Evolutionary conservation across 1,140 invertebrate genomes (phyloP).

Genomic region (Ditylenchus dipsaci): DNA sequence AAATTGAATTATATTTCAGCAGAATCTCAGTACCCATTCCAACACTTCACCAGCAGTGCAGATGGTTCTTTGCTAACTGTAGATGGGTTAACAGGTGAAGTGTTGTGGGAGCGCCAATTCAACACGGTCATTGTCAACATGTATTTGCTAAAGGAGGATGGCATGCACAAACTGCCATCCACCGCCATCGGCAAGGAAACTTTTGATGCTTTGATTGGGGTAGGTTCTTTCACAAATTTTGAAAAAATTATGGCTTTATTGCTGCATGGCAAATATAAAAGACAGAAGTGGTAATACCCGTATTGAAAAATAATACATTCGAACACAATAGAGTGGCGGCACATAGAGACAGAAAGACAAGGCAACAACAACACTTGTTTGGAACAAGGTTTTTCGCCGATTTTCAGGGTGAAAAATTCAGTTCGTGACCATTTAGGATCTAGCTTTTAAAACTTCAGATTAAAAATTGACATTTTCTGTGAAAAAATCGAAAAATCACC

Average conservation of each 20-base stretch:
- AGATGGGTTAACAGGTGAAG: constrained; percentile 69
- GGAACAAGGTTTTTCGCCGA: too few relatives aligned
- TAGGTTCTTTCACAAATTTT: constrained; percentile 9
- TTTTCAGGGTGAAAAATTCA: too few relatives aligned
- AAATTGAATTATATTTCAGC: too few relatives aligned
- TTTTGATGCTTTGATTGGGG: constrained; percentile 46
- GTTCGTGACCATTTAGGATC: too few relatives aligned
- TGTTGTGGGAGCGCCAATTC: constrained; percentile 80
- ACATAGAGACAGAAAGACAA: constrained; percentile 1
- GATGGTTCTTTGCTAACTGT: constrained; percentile 43
- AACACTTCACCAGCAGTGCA: constrained; percentile 31
- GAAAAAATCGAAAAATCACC: too few relatives aligned
- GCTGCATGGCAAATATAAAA: constrained; percentile 9
- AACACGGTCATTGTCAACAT: constrained; percentile 83
- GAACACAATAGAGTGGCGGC: constrained; percentile 5
- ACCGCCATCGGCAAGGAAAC: constrained; percentile 69
- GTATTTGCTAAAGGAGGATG: constrained; percentile 73
- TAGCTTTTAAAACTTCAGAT: too few relatives aligned
- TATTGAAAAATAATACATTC: neutral
- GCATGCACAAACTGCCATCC: constrained; percentile 79
- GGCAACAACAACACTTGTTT: too few relatives aligned
- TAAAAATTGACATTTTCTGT: too few relatives aligned
- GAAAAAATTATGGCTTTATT: neutral
- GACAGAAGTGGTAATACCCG: neutral
- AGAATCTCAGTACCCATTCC: constrained; percentile 41